Evolutionary conservation across 2,797 vertebrate genomes (phyloP).

Genomic region (Phrynocephalus guinanensis): DNA sequence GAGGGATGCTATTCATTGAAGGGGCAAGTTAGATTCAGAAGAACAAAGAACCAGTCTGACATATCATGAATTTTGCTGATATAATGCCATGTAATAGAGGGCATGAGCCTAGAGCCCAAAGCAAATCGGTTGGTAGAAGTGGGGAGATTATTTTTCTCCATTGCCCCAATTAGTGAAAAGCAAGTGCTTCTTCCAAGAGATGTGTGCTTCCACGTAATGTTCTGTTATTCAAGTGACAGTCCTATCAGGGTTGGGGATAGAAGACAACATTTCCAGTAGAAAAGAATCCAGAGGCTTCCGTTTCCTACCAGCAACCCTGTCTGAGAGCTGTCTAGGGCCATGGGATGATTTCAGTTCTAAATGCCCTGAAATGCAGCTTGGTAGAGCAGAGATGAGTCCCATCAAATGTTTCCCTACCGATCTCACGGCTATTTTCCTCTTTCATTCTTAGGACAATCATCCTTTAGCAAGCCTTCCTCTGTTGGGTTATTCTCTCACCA

Average conservation of each 20-base stretch:
- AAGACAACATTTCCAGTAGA: neutral
- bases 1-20: neutral
- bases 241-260: too few species aligned
- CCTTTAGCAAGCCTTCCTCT: conserved; percentile 96
- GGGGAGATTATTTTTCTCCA: neutral
- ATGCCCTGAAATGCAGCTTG: neutral
- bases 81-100: neutral
- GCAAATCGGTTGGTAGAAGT: neutral
- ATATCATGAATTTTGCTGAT: neutral
- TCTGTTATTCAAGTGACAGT: neutral
- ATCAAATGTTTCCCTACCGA: neutral
- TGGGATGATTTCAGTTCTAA: neutral
- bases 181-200: neutral
- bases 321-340: neutral
- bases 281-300: neutral
- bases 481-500: conserved; percentile 94
- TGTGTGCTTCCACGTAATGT: neutral
- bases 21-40: neutral
- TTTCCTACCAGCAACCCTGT: neutral
- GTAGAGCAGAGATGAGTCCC: neutral
- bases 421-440: neutral
- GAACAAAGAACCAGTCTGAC: neutral
- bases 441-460: conserved; percentile 89
- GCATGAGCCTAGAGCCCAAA: neutral
- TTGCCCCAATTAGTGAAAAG: neutral